Evolutionary conservation across 2,797 vertebrate species (phyloP).

Genomic region (Tangara arthus): DNA sequence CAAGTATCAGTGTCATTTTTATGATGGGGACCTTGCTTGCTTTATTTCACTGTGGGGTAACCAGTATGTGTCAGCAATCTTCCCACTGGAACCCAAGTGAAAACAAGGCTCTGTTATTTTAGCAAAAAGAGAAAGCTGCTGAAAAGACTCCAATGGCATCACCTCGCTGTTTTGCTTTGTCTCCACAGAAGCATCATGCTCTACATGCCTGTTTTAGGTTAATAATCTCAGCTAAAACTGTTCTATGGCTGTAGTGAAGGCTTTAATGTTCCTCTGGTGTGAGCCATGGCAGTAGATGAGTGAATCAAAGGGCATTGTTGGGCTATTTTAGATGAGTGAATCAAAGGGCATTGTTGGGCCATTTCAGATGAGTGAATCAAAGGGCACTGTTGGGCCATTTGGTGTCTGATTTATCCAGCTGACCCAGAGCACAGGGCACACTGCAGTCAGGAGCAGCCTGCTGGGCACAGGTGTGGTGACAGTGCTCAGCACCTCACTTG

Average conservation of each 20-base stretch:
- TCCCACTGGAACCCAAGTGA: not conserved
- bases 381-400: not conserved
- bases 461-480: not conserved
- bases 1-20: not conserved
- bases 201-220: not conserved
- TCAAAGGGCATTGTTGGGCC: not conserved
- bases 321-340: not conserved
- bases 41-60: not conserved
- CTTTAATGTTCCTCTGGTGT: not conserved
- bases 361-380: not conserved
- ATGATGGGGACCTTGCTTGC: not conserved
- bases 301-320: not conserved
- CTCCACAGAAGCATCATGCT: not conserved
- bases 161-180: not conserved
- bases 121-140: not conserved
- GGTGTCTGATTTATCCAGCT: not conserved
- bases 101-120: not conserved
- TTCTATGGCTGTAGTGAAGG: not conserved
- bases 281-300: not conserved
- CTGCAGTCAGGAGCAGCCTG: not conserved
- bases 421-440: not conserved
- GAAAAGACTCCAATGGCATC: not conserved
- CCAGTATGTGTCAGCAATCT: not conserved
- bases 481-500: fast-evolving
- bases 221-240: not conserved